These are phyloP conservation scores for Pseudachorutes palmiensis DNA, from an alignment of 1,140 invertebrate species.

Conservation along the genomic window DNA sequence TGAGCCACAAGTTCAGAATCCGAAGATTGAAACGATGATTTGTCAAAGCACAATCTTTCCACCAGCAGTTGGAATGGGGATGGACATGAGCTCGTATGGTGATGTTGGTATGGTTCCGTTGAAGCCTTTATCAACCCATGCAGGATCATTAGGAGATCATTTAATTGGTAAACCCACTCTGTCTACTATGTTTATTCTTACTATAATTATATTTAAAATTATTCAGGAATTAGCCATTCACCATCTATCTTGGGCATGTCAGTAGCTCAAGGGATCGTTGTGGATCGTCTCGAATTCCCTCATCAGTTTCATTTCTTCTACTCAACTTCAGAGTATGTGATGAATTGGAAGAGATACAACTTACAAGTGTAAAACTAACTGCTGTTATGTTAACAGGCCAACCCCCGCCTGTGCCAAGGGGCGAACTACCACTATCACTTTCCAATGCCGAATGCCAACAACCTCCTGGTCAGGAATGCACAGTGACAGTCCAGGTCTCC, in stretches of 20 bases:
- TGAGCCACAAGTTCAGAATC: conserved; percentile 28
- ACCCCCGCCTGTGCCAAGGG: conserved; percentile 50
- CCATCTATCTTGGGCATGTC: conserved; percentile 40
- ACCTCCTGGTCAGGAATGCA: conserved; percentile 41
- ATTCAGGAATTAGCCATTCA: conserved; percentile 43
- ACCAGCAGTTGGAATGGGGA: conserved; percentile 11
- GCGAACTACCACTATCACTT: conserved; percentile 49
- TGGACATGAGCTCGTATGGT: conserved; percentile 21
- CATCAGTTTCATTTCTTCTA: conserved; percentile 46
- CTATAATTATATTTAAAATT: no score
- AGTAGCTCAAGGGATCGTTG: conserved; percentile 43
- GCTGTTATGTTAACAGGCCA: conserved; percentile 40
- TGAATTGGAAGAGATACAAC: background rate
- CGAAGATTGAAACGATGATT: conserved; percentile 42
- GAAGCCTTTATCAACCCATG: conserved; percentile 46
- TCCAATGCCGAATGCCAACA: conserved; percentile 44
- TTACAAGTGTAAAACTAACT: conserved; percentile 6
- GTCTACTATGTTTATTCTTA: background rate
- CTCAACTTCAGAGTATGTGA: conserved; percentile 43
- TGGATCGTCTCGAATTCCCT: conserved; percentile 28
- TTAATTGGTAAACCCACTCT: conserved; percentile 39
- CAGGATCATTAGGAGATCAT: conserved; percentile 48
- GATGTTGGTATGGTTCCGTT: conserved; percentile 32
- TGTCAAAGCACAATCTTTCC: conserved; percentile 50
- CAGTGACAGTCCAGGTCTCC: background rate